A percentile compares a stretch with the other conserved stretches of the same genome.
phyloP scores from a whole-genome alignment of 2,797 vertebrate genomes.

The Hozukius guyotensis region DNA sequence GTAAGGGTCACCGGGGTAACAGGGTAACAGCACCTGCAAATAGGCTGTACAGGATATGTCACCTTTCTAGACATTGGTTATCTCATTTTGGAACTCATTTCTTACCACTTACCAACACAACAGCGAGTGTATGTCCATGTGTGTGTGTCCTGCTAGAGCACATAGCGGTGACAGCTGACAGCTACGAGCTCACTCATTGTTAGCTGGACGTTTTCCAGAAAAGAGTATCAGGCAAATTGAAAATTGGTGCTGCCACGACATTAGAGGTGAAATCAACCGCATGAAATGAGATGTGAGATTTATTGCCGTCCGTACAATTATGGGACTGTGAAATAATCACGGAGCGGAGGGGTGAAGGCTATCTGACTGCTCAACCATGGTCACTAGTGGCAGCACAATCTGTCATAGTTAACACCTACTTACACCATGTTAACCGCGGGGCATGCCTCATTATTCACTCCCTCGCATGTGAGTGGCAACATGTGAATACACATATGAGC shows the following conservation, averaged over 20 bases:
- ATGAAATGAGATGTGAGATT: slow-evolving; percentile 63
- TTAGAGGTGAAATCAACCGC: slow-evolving; percentile 56
- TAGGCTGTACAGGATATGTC: background rate
- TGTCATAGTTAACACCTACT: slow-evolving; percentile 74
- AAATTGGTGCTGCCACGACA: slow-evolving; percentile 35
- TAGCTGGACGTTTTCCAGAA: slow-evolving; percentile 28
- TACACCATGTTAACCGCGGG: slow-evolving; percentile 61
- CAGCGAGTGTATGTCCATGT: background rate
- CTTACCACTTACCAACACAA: background rate
- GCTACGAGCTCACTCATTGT: slow-evolving; percentile 17
- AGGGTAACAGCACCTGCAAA: slow-evolving; percentile 2
- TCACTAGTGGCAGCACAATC: slow-evolving; percentile 68
- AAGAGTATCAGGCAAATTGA: slow-evolving; percentile 34
- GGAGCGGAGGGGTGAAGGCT: slow-evolving; percentile 51
- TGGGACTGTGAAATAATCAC: slow-evolving; percentile 59
- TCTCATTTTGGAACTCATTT: background rate
- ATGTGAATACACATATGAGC: slow-evolving; percentile 14
- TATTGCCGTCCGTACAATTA: slow-evolving; percentile 57
- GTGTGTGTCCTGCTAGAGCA: slow-evolving; percentile 1
- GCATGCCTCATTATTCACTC: slow-evolving; percentile 65
- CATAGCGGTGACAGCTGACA: slow-evolving; percentile 29
- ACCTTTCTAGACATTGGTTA: background rate
- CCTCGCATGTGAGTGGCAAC: slow-evolving; percentile 27
- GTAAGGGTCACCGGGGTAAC: background rate
- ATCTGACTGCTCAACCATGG: slow-evolving; percentile 68